Evolutionary conservation across 1,140 invertebrate genomes (phyloP).

Genomic region (Magallana ariakensis): DNA sequence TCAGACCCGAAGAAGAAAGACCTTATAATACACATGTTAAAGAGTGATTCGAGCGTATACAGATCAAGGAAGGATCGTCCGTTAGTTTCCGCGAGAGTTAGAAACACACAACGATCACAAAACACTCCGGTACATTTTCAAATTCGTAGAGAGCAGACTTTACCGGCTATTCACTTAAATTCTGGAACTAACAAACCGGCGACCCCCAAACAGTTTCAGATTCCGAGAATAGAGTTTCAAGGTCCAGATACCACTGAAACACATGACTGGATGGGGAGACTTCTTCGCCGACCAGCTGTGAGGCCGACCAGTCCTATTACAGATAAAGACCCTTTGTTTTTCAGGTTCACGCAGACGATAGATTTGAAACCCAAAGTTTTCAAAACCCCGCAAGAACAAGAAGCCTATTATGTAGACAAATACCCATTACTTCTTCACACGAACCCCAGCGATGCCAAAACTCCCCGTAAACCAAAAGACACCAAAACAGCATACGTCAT

Average conservation of each 20-base stretch:
- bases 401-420: constrained; percentile 42
- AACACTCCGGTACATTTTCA: constrained; percentile 46
- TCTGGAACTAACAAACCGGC: background rate
- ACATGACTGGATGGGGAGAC: background rate
- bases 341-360: constrained; percentile 34
- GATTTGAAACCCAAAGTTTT: constrained; percentile 45
- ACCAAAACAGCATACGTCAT: constrained; percentile 11
- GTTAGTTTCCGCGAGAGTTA: background rate
- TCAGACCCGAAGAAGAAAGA: constrained; percentile 40
- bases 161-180: constrained; percentile 30
- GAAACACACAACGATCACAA: constrained; percentile 20
- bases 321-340: background rate
- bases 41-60: constrained; percentile 20
- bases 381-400: constrained; percentile 43
- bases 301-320: background rate
- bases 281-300: constrained; percentile 30
- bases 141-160: background rate
- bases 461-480: background rate
- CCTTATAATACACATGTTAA: constrained; percentile 4
- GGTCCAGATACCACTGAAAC: background rate
- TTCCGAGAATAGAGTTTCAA: constrained; percentile 1
- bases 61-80: constrained; percentile 40
- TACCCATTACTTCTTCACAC: constrained; percentile 49
- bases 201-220: background rate
- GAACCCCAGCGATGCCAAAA: constrained; percentile 39